Evolutionary conservation across 2,797 vertebrate genomes (phyloP), one percentile per base, ranked within the genome.

Genomic region (Aulostomus chinensis): DNA sequence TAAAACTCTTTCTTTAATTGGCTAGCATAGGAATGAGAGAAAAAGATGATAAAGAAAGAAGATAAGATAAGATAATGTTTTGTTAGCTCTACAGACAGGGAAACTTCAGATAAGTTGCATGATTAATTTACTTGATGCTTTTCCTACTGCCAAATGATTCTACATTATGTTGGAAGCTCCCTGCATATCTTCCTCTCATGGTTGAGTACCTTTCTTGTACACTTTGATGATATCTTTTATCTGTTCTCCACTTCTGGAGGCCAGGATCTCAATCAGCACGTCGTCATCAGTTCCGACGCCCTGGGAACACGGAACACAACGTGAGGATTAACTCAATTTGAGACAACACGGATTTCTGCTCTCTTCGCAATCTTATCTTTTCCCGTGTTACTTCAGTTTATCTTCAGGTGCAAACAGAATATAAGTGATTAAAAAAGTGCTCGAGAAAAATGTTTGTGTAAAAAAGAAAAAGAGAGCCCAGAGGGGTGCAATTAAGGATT

Each of bases 191-290:
- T n/a, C n/a, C n/a, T n/a, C n/a, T n/a, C n/a, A n/a, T n/a, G n/a
- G n/a, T n/a, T n/a, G n/a, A n/a, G n/a, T n/a, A 98, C 97, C 96
- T 93, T 94, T 91, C 76, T 94, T 92, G 80, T 98, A 99, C 31
- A 90, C 92, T 68, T 94, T 90, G 58, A 83, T 84, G 51, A 98
- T 93, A 31, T 92, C 86, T 62, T 52, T 89, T 14, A 98, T 68
- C 76, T 96, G 89, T 0, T 83, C 79, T 0, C 90, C 75, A 5
- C 92, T 95, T 84, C 96, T 94, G 40, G 97, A 98, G 14, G 95
- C 93, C 83, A 98, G 80, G 69, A 98, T 96, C 88, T 99, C 96
- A 18, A 93, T 94, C 81, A 98, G 73, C 47, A 96, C 92, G 4
- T 94, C 88, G 64, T 98, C 96, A 52, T 95, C 65, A 16, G 97